Evolutionary conservation across 2,113 vertebrate genomes (phyloP).

Genomic region (Eubucco bourcierii): DNA sequence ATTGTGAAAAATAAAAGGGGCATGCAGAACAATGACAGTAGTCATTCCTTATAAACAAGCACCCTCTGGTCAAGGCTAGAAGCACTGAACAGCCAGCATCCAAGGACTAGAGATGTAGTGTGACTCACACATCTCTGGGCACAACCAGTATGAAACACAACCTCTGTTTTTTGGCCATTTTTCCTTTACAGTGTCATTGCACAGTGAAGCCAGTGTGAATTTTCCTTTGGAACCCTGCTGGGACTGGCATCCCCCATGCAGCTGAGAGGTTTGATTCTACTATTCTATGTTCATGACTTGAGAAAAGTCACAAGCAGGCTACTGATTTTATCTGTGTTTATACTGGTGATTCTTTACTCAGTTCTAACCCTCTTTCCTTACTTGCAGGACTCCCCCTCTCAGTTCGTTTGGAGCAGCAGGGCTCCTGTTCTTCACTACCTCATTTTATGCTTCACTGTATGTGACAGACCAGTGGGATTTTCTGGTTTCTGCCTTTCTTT

Average conservation of each 20-base stretch:
- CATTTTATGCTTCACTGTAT: not conserved
- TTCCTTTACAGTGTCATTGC: not conserved
- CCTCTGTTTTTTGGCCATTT: not conserved
- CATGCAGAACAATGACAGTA: accelerated
- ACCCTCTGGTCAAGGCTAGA: not conserved
- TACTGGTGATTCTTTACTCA: not conserved
- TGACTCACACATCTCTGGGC: not conserved
- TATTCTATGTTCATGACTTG: not conserved
- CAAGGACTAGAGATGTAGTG: not conserved
- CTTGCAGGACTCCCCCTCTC: not conserved
- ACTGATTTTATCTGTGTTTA: not conserved
- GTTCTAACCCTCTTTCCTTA: not conserved
- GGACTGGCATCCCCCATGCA: not conserved
- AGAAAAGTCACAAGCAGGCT: not conserved
- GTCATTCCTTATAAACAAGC: not conserved
- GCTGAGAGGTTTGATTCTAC: not conserved
- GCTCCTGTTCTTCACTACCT: not conserved
- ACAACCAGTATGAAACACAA: not conserved
- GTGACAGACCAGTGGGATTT: not conserved
- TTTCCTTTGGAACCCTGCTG: not conserved
- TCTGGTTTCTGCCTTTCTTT: not conserved
- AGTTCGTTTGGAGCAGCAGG: not conserved
- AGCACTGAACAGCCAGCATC: not conserved
- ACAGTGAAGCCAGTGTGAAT: not conserved
- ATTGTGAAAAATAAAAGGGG: not conserved